These are phyloP conservation scores for Melanostoma scalare DNA, from an alignment of 2,888 invertebrate species.

Conservation along the genomic window DNA sequence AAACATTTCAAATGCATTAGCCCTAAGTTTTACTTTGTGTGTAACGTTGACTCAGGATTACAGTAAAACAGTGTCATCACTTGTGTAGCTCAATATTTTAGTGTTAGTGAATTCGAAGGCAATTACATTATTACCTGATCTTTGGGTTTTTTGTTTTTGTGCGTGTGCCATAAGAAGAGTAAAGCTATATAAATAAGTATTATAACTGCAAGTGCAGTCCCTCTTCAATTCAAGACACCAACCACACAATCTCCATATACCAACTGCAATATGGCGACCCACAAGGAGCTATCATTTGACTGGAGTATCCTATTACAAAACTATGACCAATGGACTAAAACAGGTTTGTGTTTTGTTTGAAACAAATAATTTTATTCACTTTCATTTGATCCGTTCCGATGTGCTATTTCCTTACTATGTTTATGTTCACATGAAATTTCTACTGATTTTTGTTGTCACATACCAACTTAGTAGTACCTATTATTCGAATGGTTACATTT, in stretches of 20 bases:
- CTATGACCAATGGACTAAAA: conserved; percentile 75
- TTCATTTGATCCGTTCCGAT: conserved; percentile 4
- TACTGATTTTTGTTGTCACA: too few relatives aligned
- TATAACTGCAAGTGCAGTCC: conserved; percentile 46
- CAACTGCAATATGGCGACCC: conserved; percentile 74
- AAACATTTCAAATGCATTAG: background rate
- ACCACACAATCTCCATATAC: conserved; percentile 17
- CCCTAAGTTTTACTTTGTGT: conserved; percentile 3
- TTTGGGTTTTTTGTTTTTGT: conserved; percentile 12
- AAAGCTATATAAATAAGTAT: background rate
- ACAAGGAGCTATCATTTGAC: conserved; percentile 76
- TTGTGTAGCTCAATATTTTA: background rate
- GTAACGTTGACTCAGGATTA: conserved; percentile 3
- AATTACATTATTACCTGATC: conserved; percentile 16
- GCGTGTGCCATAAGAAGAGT: conserved; percentile 49
- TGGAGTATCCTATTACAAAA: conserved; percentile 75
- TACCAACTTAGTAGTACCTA: too few relatives aligned
- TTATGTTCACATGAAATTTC: too few relatives aligned
- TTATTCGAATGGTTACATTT: too few relatives aligned
- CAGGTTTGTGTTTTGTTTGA: conserved; percentile 74
- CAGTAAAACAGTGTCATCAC: background rate
- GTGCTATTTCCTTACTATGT: background rate
- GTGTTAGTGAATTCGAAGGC: conserved; percentile 38
- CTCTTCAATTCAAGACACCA: conserved; percentile 25
- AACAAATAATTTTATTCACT: conserved; percentile 2